A percentile compares a stretch with the other conserved stretches of the same genome.
Conservation (phyloP, 2,113 vertebrate genomes). For the Tragelaphus scriptus region DNA sequence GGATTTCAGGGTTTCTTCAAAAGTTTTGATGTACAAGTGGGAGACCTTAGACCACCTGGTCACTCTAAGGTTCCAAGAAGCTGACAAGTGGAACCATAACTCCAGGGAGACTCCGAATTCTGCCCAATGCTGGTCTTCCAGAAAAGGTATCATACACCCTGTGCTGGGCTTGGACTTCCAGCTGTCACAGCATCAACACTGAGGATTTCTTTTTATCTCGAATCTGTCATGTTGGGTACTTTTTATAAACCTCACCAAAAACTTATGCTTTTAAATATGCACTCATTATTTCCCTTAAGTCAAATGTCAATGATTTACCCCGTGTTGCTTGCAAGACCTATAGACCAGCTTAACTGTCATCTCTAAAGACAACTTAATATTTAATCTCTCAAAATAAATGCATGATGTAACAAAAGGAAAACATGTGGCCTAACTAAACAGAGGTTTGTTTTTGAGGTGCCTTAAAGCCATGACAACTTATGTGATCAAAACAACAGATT, state of each 20-base stretch:
- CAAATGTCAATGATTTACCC: neutral
- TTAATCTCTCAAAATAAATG: slow-evolving; percentile 7
- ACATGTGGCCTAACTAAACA: neutral
- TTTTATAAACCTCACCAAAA: neutral
- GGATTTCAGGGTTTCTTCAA: neutral
- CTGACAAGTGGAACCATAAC: neutral
- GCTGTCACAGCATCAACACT: neutral
- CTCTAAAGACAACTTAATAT: neutral
- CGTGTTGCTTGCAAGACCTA: neutral
- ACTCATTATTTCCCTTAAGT: neutral
- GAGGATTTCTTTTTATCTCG: neutral
- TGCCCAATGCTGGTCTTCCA: neutral
- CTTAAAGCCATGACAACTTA: neutral
- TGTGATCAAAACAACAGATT: neutral
- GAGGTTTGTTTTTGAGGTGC: neutral
- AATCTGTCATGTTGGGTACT: neutral
- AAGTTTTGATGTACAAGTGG: neutral
- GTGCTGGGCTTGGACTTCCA: neutral
- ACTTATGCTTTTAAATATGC: neutral
- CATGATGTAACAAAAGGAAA: neutral
- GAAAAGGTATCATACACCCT: neutral
- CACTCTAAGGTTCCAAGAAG: neutral
- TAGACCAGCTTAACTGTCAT: neutral
- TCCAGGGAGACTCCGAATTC: neutral
- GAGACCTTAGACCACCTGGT: neutral